Evolutionary conservation across 2,888 invertebrate genomes (phyloP).

Genomic region (Thymelicus lineola): DNA sequence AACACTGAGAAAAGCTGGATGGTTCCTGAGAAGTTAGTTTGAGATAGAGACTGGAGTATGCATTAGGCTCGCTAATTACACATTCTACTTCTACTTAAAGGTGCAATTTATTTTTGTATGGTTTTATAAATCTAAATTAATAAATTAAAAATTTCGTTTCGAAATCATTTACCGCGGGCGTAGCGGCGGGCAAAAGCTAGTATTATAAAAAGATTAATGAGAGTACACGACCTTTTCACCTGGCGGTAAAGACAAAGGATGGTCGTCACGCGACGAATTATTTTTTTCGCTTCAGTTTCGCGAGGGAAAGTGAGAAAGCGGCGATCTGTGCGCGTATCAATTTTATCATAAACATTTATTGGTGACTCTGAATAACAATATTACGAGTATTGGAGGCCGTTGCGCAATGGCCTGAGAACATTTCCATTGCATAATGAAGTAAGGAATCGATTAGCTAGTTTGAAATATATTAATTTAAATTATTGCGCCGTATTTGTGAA

Average conservation of each 20-base stretch:
- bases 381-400: background rate
- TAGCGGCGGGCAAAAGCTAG: background rate
- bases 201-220: background rate
- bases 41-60: too few relatives aligned
- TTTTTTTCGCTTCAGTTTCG: slow-evolving; percentile 18
- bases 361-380: slow-evolving; percentile 8
- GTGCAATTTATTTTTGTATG: too few relatives aligned
- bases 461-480: background rate
- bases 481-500: background rate
- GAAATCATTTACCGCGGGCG: too few relatives aligned
- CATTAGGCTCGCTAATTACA: too few relatives aligned
- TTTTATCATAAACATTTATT: slow-evolving; percentile 15
- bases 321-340: background rate
- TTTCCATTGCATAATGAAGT: background rate
- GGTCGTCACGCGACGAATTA: slow-evolving; percentile 22
- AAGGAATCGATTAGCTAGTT: background rate
- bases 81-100: too few relatives aligned
- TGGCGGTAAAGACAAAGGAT: slow-evolving; percentile 3
- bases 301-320: slow-evolving; percentile 24
- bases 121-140: too few relatives aligned
- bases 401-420: background rate
- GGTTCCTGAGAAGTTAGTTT: too few relatives aligned
- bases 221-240: slow-evolving; percentile 5
- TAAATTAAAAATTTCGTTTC: too few relatives aligned
- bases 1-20: too few relatives aligned